phyloP scores from a whole-genome alignment of 2,797 vertebrate genomes.

The Semaprochilodus insignis region DNA sequence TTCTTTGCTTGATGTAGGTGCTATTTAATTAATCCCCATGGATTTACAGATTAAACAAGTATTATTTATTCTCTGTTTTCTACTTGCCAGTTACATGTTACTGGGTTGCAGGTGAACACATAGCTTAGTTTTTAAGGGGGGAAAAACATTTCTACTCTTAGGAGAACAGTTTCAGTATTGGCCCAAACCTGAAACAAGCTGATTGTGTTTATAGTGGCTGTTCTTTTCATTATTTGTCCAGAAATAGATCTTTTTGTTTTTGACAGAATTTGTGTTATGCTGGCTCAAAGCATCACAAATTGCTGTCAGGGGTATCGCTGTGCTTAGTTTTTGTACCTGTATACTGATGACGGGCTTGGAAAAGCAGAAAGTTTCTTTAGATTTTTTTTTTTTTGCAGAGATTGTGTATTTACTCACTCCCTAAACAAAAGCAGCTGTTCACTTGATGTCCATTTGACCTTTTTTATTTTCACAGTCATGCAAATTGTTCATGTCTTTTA shows the following conservation, averaged over 20 bases:
- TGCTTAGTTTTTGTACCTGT: neutral
- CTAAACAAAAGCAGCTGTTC: neutral
- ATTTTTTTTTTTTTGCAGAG: neutral
- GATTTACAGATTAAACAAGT: too few species aligned
- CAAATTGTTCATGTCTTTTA: neutral
- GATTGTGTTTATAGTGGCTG: neutral
- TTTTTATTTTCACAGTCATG: slow-evolving; percentile 30
- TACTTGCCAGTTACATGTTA: neutral
- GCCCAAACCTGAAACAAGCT: neutral
- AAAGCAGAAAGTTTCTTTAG: neutral
- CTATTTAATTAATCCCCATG: too few species aligned
- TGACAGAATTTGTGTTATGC: neutral
- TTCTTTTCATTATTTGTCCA: neutral
- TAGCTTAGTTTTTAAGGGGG: neutral
- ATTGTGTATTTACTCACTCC: neutral
- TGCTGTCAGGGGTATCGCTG: neutral
- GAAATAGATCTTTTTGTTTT: neutral
- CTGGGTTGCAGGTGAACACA: neutral
- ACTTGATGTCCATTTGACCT: slow-evolving; percentile 1
- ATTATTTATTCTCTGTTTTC: too few species aligned
- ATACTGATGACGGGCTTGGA: neutral
- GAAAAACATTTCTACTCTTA: neutral
- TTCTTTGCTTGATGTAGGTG: too few species aligned
- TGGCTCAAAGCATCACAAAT: neutral
- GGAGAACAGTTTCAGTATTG: neutral